Base-by-base conservation (phyloP, 2,113 vertebrate genomes). In the Saccopteryx leptura region DNA sequence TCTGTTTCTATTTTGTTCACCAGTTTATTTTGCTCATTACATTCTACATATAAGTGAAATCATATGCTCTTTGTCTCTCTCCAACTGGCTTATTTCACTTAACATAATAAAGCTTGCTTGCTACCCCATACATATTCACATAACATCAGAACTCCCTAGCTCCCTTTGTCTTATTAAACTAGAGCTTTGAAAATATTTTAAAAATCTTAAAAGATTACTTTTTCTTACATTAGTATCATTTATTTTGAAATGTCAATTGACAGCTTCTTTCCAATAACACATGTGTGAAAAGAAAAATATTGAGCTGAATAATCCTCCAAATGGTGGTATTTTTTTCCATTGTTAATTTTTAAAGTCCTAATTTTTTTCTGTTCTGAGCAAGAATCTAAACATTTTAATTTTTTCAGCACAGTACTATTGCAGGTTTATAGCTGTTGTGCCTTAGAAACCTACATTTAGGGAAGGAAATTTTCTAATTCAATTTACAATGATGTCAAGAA, bases 401-500 rank as follows among this genome's bases (percentile, higher is more conserved):
- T 71, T 93, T 95, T 81, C 14, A 87, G 19, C 19, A 80, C 79
- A 86, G 79, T 65, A 69, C 68, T 50, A 61, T 75, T 68, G 63
- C 93, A 86, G 83, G 86, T 95, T 96, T 92, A 94, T 48, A 96
- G 79, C 69, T 92, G 91, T 95, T 95, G 78, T 95, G 97, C 88
- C 95, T 97, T 92, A 97, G 87, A 98, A 98, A 75, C 95, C 96
- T 98, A 97, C 97, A 98, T 98, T 97, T 97, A 97, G 98, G 84
- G 97, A 96, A 98, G 74, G 97, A 97, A 98, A 86, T 63, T 98
- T 98, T 97, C 97, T 98, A 98, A 98, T 98, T 98, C 98, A 98
- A 98, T 98, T 98, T 98, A 98, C 98, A 98, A 84, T 97, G 97
- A 98, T 98, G 98, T 98, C 98, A 98, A 98, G 98, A 98, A 98